phyloP scores from a whole-genome alignment of 2,113 vertebrate species.

The Oryzias woworae region DNA sequence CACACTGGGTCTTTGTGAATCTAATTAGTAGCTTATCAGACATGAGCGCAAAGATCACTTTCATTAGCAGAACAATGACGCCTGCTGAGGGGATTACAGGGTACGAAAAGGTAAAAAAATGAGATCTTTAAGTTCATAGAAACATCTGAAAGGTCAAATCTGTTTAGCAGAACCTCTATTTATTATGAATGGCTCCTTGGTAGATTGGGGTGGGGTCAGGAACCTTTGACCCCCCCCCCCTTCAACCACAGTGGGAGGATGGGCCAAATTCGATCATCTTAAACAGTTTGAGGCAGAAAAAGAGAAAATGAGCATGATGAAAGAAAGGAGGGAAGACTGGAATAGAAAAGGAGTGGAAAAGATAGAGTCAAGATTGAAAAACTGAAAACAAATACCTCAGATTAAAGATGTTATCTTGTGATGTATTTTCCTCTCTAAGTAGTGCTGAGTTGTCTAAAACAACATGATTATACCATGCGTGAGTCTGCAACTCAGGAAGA shows the following conservation, averaged over 20 bases:
- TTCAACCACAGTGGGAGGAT: constrained; percentile 66
- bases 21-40: constrained; percentile 63
- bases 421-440: too few relatives aligned
- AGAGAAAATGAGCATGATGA: constrained; percentile 48
- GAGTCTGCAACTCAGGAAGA: too few relatives aligned
- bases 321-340: constrained; percentile 39
- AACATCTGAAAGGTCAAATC: constrained; percentile 51
- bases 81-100: constrained; percentile 57
- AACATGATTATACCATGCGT: too few relatives aligned
- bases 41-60: constrained; percentile 65
- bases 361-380: constrained; percentile 41
- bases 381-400: constrained; percentile 52
- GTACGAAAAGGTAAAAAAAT: constrained; percentile 30
- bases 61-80: constrained; percentile 59
- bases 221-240: constrained; percentile 67
- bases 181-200: constrained; percentile 50
- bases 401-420: constrained; percentile 51
- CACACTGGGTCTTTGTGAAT: constrained; percentile 61
- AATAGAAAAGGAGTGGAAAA: constrained; percentile 22
- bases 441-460: too few relatives aligned
- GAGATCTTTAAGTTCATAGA: constrained; percentile 43
- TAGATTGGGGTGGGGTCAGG: constrained; percentile 66
- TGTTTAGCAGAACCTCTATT: constrained; percentile 57
- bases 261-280: constrained; percentile 74
- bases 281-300: constrained; percentile 76